phyloP scores from a whole-genome alignment of 1,140 invertebrate species.

The Chrysomallon squamiferum region DNA sequence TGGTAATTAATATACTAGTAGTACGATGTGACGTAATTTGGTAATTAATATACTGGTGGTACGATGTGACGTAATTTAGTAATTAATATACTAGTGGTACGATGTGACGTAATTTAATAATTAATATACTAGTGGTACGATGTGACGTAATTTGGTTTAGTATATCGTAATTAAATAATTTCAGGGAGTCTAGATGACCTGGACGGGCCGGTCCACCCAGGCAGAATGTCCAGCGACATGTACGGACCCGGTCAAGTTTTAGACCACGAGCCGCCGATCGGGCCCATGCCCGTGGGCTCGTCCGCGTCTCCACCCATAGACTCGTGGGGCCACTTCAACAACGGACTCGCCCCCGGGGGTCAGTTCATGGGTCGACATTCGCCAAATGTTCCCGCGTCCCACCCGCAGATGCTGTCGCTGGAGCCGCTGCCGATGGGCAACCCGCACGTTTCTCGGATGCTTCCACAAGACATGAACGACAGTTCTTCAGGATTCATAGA shows the following conservation, averaged over 20 bases:
- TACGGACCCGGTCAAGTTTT: slow-evolving; percentile 45
- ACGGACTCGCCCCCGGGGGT: slow-evolving; percentile 12
- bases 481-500: slow-evolving; percentile 47
- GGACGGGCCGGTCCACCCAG: slow-evolving; percentile 39
- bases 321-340: slow-evolving; percentile 46
- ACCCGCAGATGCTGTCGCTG: slow-evolving; percentile 41
- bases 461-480: slow-evolving; percentile 45
- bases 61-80: no score
- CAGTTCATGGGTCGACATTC: slow-evolving; percentile 46
- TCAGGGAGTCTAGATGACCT: slow-evolving; percentile 48
- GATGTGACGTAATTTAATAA: no score
- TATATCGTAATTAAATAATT: no score
- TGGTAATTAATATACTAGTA: no score
- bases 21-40: no score
- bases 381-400: slow-evolving; percentile 33
- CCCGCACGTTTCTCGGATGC: slow-evolving; percentile 37
- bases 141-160: no score
- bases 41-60: no score
- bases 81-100: no score
- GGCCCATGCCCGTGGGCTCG: slow-evolving; percentile 44
- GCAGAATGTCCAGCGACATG: slow-evolving; percentile 47
- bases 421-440: slow-evolving; percentile 38
- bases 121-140: no score
- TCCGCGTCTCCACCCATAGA: slow-evolving; percentile 48
- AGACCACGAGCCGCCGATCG: slow-evolving; percentile 50